Base-by-base conservation (phyloP, 2,797 vertebrate species). In the Malacoctenus gilli region DNA sequence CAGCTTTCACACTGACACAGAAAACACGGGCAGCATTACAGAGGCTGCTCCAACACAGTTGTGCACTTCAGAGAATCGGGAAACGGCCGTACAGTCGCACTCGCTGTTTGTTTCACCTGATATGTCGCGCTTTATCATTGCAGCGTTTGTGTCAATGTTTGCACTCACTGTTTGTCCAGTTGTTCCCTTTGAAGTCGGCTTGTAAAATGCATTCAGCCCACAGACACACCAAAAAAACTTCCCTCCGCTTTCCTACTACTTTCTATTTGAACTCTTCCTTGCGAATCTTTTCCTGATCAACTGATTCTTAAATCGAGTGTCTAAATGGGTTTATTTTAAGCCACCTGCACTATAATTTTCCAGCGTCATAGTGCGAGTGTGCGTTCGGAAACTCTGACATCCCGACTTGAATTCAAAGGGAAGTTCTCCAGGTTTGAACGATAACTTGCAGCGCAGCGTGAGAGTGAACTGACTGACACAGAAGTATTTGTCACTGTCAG, bases 1-100 rank as follows among this genome's bases (percentile, higher is more conserved):
- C 35, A 51, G 30, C 53, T 63, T 70, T 69, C 46, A 57, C 37
- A 60, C 52, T 30, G 62, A 73, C 38, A 52, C 10, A 31, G 36
- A 54, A 60, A 64, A 65, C 32, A 55, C 21, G 8, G 21, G 32
- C 10, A 36, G 32, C 32, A 38, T 13, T 18, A 40, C 4, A 2
- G 13, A 56, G 56, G 49, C 30, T 39, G 47, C 28, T 52, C 62
- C 40, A 48, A 53, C 1, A 1, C 11, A 16, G 34, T 3, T 50
- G 4, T 51, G 28, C 5, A 43, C 20, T 14, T 47, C 4, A 8
- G 18, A 38, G 58, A 40, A 60, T 41, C 4, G 40, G 15, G 7
- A 21, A 14, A 21, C 51, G n/a, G 53, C 18, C 18, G 12, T 39
- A 35, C 32, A 15, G 15, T 39, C 39, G 36, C 25, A 28, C 5